Evolutionary conservation across 2,888 invertebrate species (phyloP).

Genomic region (Merodon equestris): DNA sequence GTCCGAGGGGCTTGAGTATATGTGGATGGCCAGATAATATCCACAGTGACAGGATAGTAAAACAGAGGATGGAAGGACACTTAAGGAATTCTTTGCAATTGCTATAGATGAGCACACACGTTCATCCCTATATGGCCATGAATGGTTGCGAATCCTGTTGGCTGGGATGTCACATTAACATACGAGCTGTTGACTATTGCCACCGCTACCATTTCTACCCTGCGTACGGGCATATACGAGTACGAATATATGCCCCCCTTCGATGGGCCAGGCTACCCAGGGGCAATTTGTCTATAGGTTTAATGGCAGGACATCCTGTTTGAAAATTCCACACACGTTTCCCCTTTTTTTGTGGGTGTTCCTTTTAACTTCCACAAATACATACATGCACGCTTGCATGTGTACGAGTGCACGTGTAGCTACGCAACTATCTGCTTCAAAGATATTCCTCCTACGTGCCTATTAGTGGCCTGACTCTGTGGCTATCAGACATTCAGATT

Average conservation of each 20-base stretch:
- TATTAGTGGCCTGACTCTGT: slow-evolving; percentile 60
- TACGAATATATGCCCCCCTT: neutral
- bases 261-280: slow-evolving; percentile 42
- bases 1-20: neutral
- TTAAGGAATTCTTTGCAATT: slow-evolving; percentile 54
- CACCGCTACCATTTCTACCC: slow-evolving; percentile 24
- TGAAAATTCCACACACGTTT: slow-evolving; percentile 66
- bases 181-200: slow-evolving; percentile 66
- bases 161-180: slow-evolving; percentile 66
- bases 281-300: slow-evolving; percentile 68
- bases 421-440: slow-evolving; percentile 64
- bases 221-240: neutral
- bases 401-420: slow-evolving; percentile 42
- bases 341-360: slow-evolving; percentile 3
- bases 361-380: neutral
- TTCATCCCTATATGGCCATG: neutral
- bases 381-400: slow-evolving; percentile 3
- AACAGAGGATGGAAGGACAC: slow-evolving; percentile 48
- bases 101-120: too few species aligned
- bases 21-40: slow-evolving; percentile 41
- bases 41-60: slow-evolving; percentile 41
- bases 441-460: slow-evolving; percentile 66
- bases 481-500: slow-evolving; percentile 64
- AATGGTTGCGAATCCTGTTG: slow-evolving; percentile 43
- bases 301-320: slow-evolving; percentile 67